Percentiles rank a stretch among this genome's conserved stretches.
Conservation (phyloP, 2,797 vertebrate species). For the Sebastes trivittatus region DNA sequence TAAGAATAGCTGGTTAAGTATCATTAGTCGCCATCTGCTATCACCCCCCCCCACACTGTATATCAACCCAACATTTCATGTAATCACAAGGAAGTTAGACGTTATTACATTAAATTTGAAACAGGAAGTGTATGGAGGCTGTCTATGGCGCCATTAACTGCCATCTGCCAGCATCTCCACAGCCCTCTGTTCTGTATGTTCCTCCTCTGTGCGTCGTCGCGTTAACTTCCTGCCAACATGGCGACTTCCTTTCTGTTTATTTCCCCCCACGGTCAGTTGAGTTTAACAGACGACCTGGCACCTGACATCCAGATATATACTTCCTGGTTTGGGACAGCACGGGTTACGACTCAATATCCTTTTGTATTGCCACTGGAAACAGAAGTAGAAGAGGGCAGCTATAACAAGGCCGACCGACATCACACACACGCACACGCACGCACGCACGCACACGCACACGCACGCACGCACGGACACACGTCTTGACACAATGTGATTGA, state of each 20-base stretch:
- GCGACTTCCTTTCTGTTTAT: constrained; percentile 48
- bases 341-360: constrained; percentile 66
- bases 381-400: constrained; percentile 48
- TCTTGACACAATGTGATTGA: constrained; percentile 53
- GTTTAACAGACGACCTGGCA: constrained; percentile 47
- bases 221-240: constrained; percentile 53
- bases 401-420: constrained; percentile 9
- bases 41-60: constrained; percentile 25
- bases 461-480: neutral
- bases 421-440: neutral
- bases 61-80: constrained; percentile 60
- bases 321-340: constrained; percentile 48
- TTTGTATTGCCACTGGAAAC: constrained; percentile 47
- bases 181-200: neutral
- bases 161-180: constrained; percentile 67
- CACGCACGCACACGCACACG: neutral
- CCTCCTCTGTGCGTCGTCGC: constrained; percentile 1
- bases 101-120: constrained; percentile 66
- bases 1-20: constrained; percentile 50
- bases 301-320: constrained; percentile 53
- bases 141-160: constrained; percentile 56
- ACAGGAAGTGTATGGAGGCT: constrained; percentile 62
- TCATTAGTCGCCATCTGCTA: constrained; percentile 70
- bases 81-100: constrained; percentile 71
- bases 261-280: constrained; percentile 33